These are phyloP conservation scores for Ommatoiulus sabulosus DNA, from an alignment of 2,888 invertebrate genomes.

Conservation along the genomic window DNA sequence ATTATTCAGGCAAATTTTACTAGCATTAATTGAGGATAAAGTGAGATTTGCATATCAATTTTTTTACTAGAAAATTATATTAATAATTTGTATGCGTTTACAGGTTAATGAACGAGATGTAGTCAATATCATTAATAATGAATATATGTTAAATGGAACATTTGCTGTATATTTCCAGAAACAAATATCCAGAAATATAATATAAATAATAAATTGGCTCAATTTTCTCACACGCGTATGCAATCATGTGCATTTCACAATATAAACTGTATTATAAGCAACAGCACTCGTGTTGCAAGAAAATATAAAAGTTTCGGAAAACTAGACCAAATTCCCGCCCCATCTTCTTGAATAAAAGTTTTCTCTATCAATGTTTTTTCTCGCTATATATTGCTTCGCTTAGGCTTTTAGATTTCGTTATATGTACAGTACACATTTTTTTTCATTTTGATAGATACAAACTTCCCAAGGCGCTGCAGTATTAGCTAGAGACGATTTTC, in stretches of 20 bases:
- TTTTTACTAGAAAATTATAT: too few relatives aligned
- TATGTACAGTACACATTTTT: too few relatives aligned
- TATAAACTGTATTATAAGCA: not conserved
- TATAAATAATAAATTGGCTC: conserved; percentile 27
- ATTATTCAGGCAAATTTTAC: too few relatives aligned
- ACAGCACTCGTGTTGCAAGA: not conserved
- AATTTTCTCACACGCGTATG: not conserved
- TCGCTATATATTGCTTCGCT: not conserved
- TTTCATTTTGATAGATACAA: not conserved
- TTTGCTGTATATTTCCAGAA: too few relatives aligned
- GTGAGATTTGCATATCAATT: too few relatives aligned
- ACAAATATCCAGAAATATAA: too few relatives aligned
- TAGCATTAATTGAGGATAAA: too few relatives aligned
- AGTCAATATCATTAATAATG: too few relatives aligned
- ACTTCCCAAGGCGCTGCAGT: not conserved
- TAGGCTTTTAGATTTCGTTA: not conserved
- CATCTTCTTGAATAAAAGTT: not conserved
- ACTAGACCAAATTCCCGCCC: not conserved
- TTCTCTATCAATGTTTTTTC: not conserved
- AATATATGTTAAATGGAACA: too few relatives aligned
- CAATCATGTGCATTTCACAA: not conserved
- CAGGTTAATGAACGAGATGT: too few relatives aligned
- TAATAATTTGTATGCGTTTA: too few relatives aligned
- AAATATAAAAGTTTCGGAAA: not conserved
- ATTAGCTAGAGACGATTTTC: not conserved